phyloP scores from a whole-genome alignment of 2,797 vertebrate species.

The Linurgus olivaceus region DNA sequence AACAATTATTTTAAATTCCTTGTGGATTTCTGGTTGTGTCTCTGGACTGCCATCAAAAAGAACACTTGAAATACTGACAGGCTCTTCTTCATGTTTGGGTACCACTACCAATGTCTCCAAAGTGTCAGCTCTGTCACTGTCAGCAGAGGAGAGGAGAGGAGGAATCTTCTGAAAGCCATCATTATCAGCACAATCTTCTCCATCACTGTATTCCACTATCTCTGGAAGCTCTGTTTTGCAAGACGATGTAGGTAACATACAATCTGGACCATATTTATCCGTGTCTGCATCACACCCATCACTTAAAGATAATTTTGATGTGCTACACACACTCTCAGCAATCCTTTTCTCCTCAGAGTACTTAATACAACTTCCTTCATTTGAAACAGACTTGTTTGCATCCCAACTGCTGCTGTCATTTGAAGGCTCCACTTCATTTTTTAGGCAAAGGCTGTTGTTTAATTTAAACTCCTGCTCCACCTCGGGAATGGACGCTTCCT shows the following conservation, averaged over 20 bases:
- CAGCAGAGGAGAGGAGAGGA: neutral
- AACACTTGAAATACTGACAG: neutral
- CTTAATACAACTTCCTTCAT: accelerated
- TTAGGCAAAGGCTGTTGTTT: accelerated
- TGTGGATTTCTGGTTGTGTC: neutral
- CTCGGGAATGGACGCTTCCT: accelerated
- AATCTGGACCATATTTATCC: neutral
- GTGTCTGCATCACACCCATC: neutral
- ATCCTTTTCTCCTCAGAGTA: neutral
- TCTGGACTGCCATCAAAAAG: neutral
- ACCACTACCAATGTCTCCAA: accelerated
- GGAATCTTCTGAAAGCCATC: neutral
- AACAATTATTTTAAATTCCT: neutral
- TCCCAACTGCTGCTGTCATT: neutral
- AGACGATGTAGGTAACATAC: accelerated
- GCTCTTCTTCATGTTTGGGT: neutral
- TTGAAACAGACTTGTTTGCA: neutral
- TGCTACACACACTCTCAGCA: neutral
- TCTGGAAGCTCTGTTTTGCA: neutral
- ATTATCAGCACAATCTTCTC: neutral
- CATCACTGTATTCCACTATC: neutral
- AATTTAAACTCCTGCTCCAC: neutral
- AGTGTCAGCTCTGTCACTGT: neutral
- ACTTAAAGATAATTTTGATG: neutral
- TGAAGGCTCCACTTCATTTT: accelerated